phyloP scores from a whole-genome alignment of 2,888 invertebrate species.

The Perdita meconis region DNA sequence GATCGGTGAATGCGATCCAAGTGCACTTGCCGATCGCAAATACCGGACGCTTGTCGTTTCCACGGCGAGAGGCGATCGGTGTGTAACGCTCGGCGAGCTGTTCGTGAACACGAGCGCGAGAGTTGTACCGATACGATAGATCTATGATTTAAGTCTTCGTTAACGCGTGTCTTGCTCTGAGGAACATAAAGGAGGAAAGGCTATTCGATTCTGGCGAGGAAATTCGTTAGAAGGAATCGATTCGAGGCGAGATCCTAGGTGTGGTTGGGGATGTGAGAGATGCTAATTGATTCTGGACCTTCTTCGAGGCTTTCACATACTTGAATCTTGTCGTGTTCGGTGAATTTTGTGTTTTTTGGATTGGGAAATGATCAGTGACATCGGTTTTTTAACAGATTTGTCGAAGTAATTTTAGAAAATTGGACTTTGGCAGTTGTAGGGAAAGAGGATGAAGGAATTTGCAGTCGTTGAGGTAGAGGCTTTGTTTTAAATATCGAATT shows the following conservation, averaged over 20 bases:
- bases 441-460: no score
- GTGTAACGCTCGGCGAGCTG: conserved; percentile 42
- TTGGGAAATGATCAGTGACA: no score
- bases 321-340: no score
- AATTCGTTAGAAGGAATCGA: conserved; percentile 1
- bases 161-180: conserved; percentile 2
- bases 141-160: conserved; percentile 52
- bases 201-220: neutral
- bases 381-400: no score
- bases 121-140: conserved; percentile 42
- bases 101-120: conserved; percentile 43
- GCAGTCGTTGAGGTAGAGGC: no score
- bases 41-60: conserved; percentile 38
- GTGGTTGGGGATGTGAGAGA: neutral
- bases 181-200: conserved; percentile 10
- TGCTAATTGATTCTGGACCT: neutral
- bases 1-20: conserved; percentile 49
- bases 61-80: conserved; percentile 6
- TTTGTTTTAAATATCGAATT: no score
- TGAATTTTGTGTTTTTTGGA: neutral
- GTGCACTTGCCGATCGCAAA: conserved; percentile 56
- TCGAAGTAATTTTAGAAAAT: no score
- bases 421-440: no score
- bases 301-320: neutral
- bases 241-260: neutral